phyloP scores from a whole-genome alignment of 1,140 invertebrate genomes.

The Diorhabda carinulata region DNA sequence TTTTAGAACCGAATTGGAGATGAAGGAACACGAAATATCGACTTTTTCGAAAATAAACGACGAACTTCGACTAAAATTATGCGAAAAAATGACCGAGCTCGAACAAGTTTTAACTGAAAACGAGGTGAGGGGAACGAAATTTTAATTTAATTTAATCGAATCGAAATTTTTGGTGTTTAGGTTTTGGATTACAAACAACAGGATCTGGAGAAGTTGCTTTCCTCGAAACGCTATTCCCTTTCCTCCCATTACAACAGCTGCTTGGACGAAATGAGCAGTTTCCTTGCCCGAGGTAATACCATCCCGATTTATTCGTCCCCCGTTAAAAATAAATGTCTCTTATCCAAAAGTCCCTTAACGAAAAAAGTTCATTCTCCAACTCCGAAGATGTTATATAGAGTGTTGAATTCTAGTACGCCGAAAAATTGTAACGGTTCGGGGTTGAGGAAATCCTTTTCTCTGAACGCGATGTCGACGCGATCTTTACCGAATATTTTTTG shows the following conservation, averaged over 20 bases:
- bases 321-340: not conserved
- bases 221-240: slow-evolving; percentile 8
- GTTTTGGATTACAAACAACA: slow-evolving; percentile 18
- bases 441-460: not conserved
- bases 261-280: not conserved
- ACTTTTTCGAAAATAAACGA: slow-evolving; percentile 17
- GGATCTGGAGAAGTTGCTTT: slow-evolving; percentile 18
- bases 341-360: slow-evolving; percentile 7
- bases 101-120: slow-evolving; percentile 25
- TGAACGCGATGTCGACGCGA: slow-evolving; percentile 1
- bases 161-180: slow-evolving; percentile 3
- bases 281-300: slow-evolving; percentile 11
- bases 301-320: slow-evolving; percentile 18
- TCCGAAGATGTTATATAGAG: not conserved
- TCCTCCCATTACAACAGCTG: slow-evolving; percentile 6
- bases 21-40: slow-evolving; percentile 23
- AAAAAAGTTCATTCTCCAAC: slow-evolving; percentile 5
- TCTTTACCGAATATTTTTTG: slow-evolving; percentile 8
- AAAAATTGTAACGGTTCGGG: not conserved
- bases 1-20: slow-evolving; percentile 22
- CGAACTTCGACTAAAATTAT: slow-evolving; percentile 20
- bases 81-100: slow-evolving; percentile 18
- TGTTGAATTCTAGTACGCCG: slow-evolving; percentile 3
- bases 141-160: too few species aligned
- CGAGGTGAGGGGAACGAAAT: slow-evolving; percentile 16